These are phyloP conservation scores for Limnephilus rhombicus DNA, from an alignment of 2,888 invertebrate species.

Conservation along the genomic window DNA sequence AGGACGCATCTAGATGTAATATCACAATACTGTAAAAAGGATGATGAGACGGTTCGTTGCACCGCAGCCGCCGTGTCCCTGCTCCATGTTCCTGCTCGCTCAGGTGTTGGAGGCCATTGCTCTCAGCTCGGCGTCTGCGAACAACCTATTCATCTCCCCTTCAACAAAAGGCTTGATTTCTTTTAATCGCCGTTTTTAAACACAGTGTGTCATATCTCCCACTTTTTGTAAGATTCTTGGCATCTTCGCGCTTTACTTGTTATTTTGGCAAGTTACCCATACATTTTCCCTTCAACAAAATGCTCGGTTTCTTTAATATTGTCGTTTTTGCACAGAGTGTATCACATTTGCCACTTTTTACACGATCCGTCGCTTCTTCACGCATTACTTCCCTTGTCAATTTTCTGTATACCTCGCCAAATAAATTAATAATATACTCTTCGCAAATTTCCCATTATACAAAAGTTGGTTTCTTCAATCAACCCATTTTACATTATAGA, in stretches of 20 bases:
- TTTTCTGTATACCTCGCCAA: neutral
- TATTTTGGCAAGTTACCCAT: too few relatives aligned
- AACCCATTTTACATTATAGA: too few relatives aligned
- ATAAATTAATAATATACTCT: neutral
- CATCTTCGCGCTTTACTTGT: neutral
- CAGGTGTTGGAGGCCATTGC: slow-evolving; percentile 44
- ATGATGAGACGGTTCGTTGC: slow-evolving; percentile 20
- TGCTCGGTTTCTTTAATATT: too few relatives aligned
- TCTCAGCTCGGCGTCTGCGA: slow-evolving; percentile 12
- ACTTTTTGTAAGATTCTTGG: neutral
- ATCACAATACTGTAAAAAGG: neutral
- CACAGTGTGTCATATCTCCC: neutral
- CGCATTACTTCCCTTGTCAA: neutral
- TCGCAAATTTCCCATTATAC: neutral
- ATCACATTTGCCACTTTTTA: neutral
- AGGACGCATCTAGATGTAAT: neutral
- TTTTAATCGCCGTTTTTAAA: neutral
- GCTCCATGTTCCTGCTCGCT: neutral
- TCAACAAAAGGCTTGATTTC: neutral
- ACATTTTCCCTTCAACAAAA: too few relatives aligned
- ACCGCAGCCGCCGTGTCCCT: neutral
- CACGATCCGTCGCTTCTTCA: neutral
- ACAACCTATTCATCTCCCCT: neutral
- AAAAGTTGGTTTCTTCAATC: neutral
- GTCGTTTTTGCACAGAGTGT: neutral